phyloP scores from a whole-genome alignment of 2,113 vertebrate species.

The Symphodus melops region DNA sequence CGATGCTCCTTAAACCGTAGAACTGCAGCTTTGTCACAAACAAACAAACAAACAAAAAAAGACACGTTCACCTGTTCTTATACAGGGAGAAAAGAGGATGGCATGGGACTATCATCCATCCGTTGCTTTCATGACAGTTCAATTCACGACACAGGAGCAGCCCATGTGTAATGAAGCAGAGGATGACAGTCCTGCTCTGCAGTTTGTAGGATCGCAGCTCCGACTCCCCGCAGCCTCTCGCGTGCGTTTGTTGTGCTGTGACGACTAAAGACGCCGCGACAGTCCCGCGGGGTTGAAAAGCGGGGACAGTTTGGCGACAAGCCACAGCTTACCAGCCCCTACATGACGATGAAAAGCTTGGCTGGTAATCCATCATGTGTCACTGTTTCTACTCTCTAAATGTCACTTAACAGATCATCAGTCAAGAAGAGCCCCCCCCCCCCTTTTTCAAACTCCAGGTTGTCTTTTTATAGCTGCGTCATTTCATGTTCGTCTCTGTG shows the following conservation, averaged over 20 bases:
- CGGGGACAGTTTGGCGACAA: constrained; percentile 5
- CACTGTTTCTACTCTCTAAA: neutral
- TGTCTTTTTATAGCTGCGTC: neutral
- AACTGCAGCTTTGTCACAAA: constrained; percentile 2
- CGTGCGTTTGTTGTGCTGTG: constrained; percentile 54
- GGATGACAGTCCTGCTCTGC: constrained; percentile 33
- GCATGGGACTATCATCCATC: neutral
- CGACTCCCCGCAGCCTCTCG: constrained; percentile 21
- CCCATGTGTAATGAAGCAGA: constrained; percentile 53
- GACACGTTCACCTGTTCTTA: neutral
- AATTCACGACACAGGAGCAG: constrained; percentile 18
- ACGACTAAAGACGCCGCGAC: constrained; percentile 42
- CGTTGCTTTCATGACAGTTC: constrained; percentile 3
- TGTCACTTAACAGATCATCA: constrained; percentile 1
- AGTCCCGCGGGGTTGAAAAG: constrained; percentile 52
- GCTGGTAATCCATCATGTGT: constrained; percentile 14
- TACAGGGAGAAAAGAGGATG: neutral
- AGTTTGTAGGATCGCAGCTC: constrained; percentile 36
- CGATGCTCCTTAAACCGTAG: neutral
- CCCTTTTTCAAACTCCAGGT: neutral
- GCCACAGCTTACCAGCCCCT: neutral
- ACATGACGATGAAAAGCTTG: constrained; percentile 13
- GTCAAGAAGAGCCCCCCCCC: neutral
- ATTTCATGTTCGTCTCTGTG: no score
- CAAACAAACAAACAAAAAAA: neutral